phyloP scores from a whole-genome alignment of 2,113 vertebrate species.

The Ciconia boyciana region DNA sequence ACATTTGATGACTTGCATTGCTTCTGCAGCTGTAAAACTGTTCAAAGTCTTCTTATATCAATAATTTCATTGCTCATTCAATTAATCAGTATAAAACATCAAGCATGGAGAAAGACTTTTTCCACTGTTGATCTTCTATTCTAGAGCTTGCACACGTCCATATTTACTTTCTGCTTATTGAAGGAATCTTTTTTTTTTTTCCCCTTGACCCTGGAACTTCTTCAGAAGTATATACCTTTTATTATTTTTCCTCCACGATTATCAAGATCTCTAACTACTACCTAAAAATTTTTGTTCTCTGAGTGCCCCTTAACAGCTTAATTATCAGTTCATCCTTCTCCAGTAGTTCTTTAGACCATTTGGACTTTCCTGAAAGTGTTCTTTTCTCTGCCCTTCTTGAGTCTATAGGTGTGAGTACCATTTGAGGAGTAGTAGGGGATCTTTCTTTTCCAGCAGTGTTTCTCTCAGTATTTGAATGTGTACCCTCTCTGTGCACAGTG shows the following conservation, averaged over 20 bases:
- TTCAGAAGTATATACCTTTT: neutral
- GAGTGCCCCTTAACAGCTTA: neutral
- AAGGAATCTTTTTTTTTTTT: neutral
- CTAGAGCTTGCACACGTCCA: neutral
- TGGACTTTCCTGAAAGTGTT: neutral
- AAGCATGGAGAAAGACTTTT: neutral
- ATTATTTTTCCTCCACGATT: neutral
- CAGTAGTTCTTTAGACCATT: neutral
- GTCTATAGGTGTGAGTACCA: neutral
- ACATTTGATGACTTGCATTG: neutral
- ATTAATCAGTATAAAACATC: neutral
- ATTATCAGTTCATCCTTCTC: neutral
- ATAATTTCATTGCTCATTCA: neutral
- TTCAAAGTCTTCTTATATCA: neutral
- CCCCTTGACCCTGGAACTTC: neutral
- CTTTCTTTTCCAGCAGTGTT: neutral
- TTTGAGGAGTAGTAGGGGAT: neutral
- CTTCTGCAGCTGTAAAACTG: neutral
- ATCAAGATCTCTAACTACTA: neutral
- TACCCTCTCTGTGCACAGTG: neutral
- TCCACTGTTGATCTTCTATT: neutral
- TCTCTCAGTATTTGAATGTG: neutral
- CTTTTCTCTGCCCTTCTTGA: neutral
- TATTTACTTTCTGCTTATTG: neutral
- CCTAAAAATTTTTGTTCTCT: neutral